Evolutionary conservation across 1,140 invertebrate genomes (phyloP), one percentile per base, ranked within the genome.

Genomic region (Bombus pascuorum): DNA sequence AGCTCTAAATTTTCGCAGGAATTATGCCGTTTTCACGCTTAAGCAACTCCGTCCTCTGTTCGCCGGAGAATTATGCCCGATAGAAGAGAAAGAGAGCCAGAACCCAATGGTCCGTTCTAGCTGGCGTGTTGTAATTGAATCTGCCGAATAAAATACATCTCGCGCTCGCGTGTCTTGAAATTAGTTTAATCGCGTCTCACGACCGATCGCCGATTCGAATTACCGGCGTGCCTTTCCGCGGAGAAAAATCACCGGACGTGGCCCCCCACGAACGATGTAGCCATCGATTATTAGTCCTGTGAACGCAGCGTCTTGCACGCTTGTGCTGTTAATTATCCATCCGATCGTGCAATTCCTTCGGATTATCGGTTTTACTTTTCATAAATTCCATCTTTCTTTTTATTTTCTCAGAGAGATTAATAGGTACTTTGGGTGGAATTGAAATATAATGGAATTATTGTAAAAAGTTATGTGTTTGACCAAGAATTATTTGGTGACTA

Each of bases 1-100:
- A 81, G 81, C 74, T n/a, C 65, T 87, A 85, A 80, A 87, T 86
- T 83, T 80, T 88, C 79, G 76, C 84, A 42, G 73, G 88, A 89
- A 86, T 89, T 86, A 85, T 85, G 79, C 59, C 84, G 78, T 85
- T 85, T 85, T 66, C 79, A 81, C 78, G 84, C 44, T 85, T 81
- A 85, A 85, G 78, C 79, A 59, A 85, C 76, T 73, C 68, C 39
- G 42, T 68, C 57, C 73, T 73, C 57, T 57, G 57, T 66, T 37
- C 78, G 42, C 0, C 57, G 44, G 71, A 57, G 79, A 85, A 75
- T 81, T 80, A 73, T 80, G 68, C 25, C 42, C 18, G 32, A 22
- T 8, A 34, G 32, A 18, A 3, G 65, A 34, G 65, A 22, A 8
- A 22, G 22, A 68, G 22, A 39, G 10, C 10, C 37, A 39, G 34